phyloP scores from a whole-genome alignment of 2,797 vertebrate species.

The Cygnus olor region DNA sequence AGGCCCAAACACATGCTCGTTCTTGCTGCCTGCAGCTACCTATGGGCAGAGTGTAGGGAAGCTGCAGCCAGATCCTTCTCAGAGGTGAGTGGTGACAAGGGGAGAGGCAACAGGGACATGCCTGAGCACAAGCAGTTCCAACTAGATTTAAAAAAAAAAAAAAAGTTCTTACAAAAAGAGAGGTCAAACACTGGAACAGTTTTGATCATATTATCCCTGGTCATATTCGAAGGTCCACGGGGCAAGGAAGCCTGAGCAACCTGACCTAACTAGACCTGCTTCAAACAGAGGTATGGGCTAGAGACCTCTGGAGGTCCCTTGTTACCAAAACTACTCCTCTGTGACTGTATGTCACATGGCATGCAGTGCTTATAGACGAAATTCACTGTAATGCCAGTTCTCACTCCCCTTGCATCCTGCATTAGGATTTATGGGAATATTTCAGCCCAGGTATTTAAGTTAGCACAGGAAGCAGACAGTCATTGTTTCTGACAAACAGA shows the following conservation, averaged over 20 bases:
- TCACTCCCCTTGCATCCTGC: background rate
- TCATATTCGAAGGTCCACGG: background rate
- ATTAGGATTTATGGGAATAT: rapidly evolving
- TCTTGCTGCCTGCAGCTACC: background rate
- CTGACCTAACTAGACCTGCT: background rate
- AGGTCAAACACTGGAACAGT: background rate
- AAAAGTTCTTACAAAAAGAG: background rate
- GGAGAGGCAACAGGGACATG: background rate
- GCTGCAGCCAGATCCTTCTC: background rate
- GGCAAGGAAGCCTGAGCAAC: background rate
- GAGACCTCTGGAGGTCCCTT: background rate
- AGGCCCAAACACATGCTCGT: rapidly evolving
- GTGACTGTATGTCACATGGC: rapidly evolving
- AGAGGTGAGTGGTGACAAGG: background rate
- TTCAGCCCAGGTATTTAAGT: background rate
- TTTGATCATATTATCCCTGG: no score
- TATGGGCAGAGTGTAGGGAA: background rate
- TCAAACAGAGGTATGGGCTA: background rate
- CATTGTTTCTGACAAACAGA: background rate
- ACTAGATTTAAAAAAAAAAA: background rate
- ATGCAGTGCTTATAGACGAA: background rate
- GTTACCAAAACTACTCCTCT: background rate
- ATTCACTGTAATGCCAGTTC: background rate
- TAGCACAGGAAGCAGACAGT: background rate
- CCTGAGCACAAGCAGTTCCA: background rate